These are phyloP conservation scores for Trachelus troglodyta DNA, from an alignment of 2,888 invertebrate species.

Conservation along the genomic window DNA sequence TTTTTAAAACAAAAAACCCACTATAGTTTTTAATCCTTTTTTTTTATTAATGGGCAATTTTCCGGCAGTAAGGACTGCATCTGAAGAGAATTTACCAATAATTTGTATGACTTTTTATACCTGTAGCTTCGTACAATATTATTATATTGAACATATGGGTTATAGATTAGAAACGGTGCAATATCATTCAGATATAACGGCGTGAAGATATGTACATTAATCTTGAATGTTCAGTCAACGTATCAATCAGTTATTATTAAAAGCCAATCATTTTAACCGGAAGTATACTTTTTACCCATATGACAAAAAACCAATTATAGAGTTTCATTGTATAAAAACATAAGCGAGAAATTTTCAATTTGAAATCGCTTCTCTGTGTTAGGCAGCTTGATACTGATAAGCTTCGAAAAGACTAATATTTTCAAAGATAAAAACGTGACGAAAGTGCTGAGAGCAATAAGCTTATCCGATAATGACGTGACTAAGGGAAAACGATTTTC, in stretches of 20 bases:
- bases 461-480: not conserved
- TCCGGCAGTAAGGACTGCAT: not conserved
- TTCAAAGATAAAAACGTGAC: not conserved
- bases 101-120: not conserved
- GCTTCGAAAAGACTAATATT: not conserved
- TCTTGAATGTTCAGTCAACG: not conserved
- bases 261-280: not conserved
- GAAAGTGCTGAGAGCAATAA: not conserved
- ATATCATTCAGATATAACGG: not conserved
- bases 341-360: not conserved
- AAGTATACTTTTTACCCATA: not conserved
- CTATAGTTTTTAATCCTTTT: not conserved
- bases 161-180: not conserved
- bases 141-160: not conserved
- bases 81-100: not conserved
- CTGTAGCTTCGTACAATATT: not conserved
- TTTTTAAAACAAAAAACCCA: not conserved
- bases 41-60: too few relatives aligned
- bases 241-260: not conserved
- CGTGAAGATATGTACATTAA: not conserved
- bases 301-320: not conserved
- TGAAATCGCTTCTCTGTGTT: not conserved
- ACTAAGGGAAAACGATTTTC: not conserved
- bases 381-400: not conserved
- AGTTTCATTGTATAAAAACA: not conserved